Conservation (phyloP, 1,140 invertebrate species). For the Musca vetustissima region DNA sequence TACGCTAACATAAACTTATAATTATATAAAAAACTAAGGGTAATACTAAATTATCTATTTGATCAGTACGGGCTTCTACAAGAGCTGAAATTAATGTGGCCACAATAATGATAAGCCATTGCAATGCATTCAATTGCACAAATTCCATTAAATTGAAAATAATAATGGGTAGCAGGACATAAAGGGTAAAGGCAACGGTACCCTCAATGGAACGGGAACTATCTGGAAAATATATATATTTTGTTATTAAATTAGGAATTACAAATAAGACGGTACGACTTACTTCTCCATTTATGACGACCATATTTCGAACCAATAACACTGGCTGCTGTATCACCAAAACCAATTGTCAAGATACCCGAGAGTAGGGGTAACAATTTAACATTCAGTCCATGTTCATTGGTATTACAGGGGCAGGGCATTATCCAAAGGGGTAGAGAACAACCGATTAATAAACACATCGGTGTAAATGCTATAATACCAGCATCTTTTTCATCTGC, state of each 20-base stretch:
- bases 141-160: conserved; percentile 52
- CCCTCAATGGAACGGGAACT: conserved; percentile 71
- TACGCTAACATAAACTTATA: conserved; percentile 38
- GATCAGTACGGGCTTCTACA: conserved; percentile 74
- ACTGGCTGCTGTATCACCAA: conserved; percentile 87
- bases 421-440: conserved; percentile 68
- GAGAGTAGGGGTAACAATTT: conserved; percentile 66
- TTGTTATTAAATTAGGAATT: neutral
- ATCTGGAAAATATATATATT: conserved; percentile 50
- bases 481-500: conserved; percentile 82
- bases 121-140: conserved; percentile 45
- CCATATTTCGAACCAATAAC: conserved; percentile 75
- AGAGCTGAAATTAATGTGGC: conserved; percentile 64
- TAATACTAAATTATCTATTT: conserved; percentile 77
- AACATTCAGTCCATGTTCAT: conserved; percentile 38
- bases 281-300: conserved; percentile 70
- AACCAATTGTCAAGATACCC: conserved; percentile 79
- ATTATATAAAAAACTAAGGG: conserved; percentile 69
- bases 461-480: conserved; percentile 75
- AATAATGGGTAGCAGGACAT: conserved; percentile 60
- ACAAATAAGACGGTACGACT: conserved; percentile 26
- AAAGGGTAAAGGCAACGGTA: conserved; percentile 60
- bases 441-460: conserved; percentile 81
- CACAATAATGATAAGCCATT: conserved; percentile 56
- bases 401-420: conserved; percentile 55